These are phyloP conservation scores for Bucco capensis DNA, from an alignment of 2,113 vertebrate species.

Conservation along the genomic window DNA sequence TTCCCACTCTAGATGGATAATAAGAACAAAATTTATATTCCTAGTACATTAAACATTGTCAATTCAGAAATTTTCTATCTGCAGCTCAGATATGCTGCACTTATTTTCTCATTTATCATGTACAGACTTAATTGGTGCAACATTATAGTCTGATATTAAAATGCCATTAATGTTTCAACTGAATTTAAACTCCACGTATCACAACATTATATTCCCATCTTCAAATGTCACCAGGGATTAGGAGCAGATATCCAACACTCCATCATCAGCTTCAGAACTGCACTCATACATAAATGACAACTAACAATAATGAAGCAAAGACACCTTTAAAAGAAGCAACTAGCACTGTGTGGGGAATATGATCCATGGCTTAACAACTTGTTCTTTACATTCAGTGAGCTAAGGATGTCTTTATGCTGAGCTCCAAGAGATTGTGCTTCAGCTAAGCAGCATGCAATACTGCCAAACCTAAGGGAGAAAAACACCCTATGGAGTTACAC, in stretches of 20 bases:
- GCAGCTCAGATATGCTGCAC: not conserved
- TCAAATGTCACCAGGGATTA: not conserved
- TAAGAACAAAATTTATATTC: not conserved
- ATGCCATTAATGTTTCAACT: not conserved
- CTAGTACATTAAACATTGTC: not conserved
- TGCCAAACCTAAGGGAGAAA: not conserved
- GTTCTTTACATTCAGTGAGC: not conserved
- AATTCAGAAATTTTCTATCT: not conserved
- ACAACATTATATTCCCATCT: not conserved
- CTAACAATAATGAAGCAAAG: not conserved
- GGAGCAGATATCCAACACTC: not conserved
- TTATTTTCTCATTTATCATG: slow-evolving; percentile 4
- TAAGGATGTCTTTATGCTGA: not conserved
- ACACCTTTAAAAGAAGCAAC: not conserved
- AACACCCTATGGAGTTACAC: not conserved
- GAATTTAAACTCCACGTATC: not conserved
- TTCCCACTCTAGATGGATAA: not conserved
- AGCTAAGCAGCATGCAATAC: not conserved
- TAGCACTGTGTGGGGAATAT: not conserved
- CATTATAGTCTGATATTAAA: not conserved
- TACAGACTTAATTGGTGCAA: not conserved
- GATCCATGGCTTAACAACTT: not conserved
- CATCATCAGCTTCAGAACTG: not conserved
- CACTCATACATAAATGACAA: not conserved
- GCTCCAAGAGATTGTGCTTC: not conserved